phyloP scores from a whole-genome alignment of 2,888 invertebrate species.

The Euzetes globulus region DNA sequence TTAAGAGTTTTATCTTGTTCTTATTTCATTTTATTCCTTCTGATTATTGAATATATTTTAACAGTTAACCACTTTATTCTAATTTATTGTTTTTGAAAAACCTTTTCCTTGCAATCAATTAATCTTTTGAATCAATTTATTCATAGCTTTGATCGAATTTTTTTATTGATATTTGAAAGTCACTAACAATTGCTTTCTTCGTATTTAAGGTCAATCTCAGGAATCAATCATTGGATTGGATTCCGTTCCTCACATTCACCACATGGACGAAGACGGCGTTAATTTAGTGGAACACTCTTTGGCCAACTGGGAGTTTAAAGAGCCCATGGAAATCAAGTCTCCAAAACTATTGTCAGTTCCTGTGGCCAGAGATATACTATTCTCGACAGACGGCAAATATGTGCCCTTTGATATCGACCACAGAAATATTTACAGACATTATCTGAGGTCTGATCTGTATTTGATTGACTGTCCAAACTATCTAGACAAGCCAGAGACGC shows the following conservation, averaged over 20 bases:
- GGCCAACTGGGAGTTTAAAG: slow-evolving; percentile 7
- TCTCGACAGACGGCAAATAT: slow-evolving; percentile 25
- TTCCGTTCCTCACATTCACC: not conserved
- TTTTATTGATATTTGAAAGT: not conserved
- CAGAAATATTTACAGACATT: slow-evolving; percentile 30
- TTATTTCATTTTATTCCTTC: too few relatives aligned
- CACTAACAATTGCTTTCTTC: not conserved
- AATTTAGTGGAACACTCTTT: not conserved
- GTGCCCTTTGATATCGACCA: slow-evolving; percentile 32
- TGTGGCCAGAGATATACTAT: slow-evolving; percentile 33
- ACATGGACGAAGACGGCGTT: not conserved
- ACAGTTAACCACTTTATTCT: not conserved
- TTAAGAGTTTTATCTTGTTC: too few relatives aligned
- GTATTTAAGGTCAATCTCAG: slow-evolving; percentile 8
- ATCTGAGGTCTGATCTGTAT: slow-evolving; percentile 19
- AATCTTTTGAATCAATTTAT: not conserved
- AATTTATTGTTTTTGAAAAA: not conserved
- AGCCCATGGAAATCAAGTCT: not conserved
- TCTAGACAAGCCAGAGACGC: not conserved
- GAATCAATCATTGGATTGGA: slow-evolving; percentile 15
- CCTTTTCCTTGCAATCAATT: not conserved
- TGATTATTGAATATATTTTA: not conserved
- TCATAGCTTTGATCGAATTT: not conserved
- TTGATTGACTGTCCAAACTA: slow-evolving; percentile 6
- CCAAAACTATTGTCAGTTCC: slow-evolving; percentile 15